Evolutionary conservation across 2,888 invertebrate species (phyloP), one percentile per base, ranked within the genome.

Genomic region (Polyploca ridens): DNA sequence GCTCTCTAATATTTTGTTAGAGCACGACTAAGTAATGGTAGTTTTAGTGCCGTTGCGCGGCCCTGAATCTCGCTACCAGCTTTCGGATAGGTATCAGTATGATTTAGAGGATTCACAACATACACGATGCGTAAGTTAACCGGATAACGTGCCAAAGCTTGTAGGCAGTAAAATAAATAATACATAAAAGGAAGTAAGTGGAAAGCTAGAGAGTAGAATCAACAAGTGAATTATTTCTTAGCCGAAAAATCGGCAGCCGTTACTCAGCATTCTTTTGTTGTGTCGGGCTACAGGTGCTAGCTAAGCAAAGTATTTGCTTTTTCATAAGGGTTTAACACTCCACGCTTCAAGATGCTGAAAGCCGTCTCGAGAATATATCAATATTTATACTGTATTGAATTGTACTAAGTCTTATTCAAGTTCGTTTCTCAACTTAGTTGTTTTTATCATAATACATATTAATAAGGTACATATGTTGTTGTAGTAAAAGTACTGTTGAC

Each of bases 211-310:
- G 83, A 81, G 79, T 71, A 78, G 86, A 88, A 87, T 90, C 91
- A 91, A 90, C 91, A 91, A 90, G 91, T 91, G 90, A 89, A 88
- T 89, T 90, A 90, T 90, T 89, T 88, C 87, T 89, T 89, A 85
- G 86, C 77, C 85, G 84, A 90, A 90, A 89, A 89, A 88, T 90
- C 85, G 86, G 83, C 83, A 86, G 82, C 84, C 87, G 82, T 89
- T 88, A 90, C 86, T 89, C 88, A 87, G 87, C 86, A 83, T 81
- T 88, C 83, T 75, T 88, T 90, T 90, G 88, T 90, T 87, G 84
- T 79, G 78, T 72, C 70, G 77, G 83, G 84, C 86, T 86, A 89
- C 90, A 90, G 91, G 90, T 91, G 89, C 81, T 84, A 75, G 71
- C 71, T 76, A 74, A 69, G 70, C 71, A 78, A 72, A 77, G 77